Evolutionary conservation across 2,888 invertebrate genomes (phyloP).

Genomic region (Reticulitermes lucifugus): DNA sequence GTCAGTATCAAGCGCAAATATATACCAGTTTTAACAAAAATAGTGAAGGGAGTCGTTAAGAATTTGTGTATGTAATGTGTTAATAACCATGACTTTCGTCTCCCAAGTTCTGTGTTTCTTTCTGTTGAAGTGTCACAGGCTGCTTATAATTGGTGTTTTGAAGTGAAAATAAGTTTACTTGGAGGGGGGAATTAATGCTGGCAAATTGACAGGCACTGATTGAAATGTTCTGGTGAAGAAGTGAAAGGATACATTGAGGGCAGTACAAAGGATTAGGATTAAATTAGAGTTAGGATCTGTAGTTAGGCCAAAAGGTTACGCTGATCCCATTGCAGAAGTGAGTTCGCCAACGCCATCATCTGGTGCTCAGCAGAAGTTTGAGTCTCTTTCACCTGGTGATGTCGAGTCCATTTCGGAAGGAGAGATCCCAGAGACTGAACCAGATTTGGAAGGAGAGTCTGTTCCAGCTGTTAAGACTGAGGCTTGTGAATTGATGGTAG

Average conservation of each 20-base stretch:
- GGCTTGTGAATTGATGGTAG: slow-evolving; percentile 38
- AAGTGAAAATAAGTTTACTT: slow-evolving; percentile 10
- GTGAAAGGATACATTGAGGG: slow-evolving; percentile 23
- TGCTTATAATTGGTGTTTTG: neutral
- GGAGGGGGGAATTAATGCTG: neutral
- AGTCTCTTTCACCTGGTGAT: slow-evolving; percentile 57
- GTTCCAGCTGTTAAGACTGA: slow-evolving; percentile 48
- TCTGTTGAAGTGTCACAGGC: neutral
- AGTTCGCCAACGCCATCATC: slow-evolving; percentile 46
- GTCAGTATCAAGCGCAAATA: neutral
- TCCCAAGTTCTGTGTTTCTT: neutral
- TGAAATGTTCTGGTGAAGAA: slow-evolving; percentile 19
- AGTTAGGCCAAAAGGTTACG: slow-evolving; percentile 50
- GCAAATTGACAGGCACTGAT: slow-evolving; percentile 1
- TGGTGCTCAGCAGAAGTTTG: slow-evolving; percentile 52
- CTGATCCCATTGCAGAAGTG: slow-evolving; percentile 52
- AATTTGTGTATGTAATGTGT: slow-evolving; percentile 6
- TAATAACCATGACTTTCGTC: neutral
- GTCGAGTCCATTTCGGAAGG: slow-evolving; percentile 64
- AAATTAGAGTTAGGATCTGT: slow-evolving; percentile 42
- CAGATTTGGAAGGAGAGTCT: slow-evolving; percentile 51
- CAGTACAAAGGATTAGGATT: slow-evolving; percentile 28
- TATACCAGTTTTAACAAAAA: slow-evolving; percentile 7
- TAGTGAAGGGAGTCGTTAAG: slow-evolving; percentile 15
- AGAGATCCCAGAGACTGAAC: slow-evolving; percentile 60